Evolutionary conservation across 2,113 vertebrate species (phyloP).

Genomic region (Pygathrix nemaeus): DNA sequence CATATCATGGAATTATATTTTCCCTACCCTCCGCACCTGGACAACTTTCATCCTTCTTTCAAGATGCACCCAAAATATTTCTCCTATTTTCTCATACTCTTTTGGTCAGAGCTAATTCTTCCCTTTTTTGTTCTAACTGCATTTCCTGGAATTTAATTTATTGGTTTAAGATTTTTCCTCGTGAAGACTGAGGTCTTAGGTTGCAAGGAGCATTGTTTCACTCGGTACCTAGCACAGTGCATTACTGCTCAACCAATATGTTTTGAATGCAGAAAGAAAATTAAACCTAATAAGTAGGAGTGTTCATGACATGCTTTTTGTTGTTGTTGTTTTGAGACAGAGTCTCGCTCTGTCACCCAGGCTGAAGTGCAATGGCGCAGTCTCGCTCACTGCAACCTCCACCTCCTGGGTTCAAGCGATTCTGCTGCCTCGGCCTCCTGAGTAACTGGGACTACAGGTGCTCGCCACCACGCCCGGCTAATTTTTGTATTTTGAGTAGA

Average conservation of each 20-base stretch:
- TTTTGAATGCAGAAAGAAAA: background rate
- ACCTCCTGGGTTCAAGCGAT: too few relatives aligned
- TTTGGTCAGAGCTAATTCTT: background rate
- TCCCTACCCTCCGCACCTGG: background rate
- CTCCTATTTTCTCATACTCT: background rate
- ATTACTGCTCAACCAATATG: background rate
- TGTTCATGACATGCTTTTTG: background rate
- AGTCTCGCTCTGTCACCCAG: too few relatives aligned
- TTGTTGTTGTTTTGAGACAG: too few relatives aligned
- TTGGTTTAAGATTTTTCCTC: background rate
- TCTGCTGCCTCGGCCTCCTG: too few relatives aligned
- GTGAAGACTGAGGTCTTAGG: background rate
- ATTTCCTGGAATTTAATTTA: background rate
- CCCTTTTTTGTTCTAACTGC: background rate
- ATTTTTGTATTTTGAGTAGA: too few relatives aligned
- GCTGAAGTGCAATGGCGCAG: too few relatives aligned
- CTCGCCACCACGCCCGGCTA: too few relatives aligned
- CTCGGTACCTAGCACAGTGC: too few relatives aligned
- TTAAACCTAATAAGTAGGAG: background rate
- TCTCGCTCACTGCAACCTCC: too few relatives aligned
- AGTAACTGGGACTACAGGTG: too few relatives aligned
- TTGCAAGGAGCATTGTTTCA: background rate
- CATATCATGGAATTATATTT: background rate
- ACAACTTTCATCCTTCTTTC: background rate
- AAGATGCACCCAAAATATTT: background rate